Percentiles rank a stretch among this genome's conserved stretches.
phyloP scores from a whole-genome alignment of 2,113 vertebrate genomes.

The Sciurus niger region DNA sequence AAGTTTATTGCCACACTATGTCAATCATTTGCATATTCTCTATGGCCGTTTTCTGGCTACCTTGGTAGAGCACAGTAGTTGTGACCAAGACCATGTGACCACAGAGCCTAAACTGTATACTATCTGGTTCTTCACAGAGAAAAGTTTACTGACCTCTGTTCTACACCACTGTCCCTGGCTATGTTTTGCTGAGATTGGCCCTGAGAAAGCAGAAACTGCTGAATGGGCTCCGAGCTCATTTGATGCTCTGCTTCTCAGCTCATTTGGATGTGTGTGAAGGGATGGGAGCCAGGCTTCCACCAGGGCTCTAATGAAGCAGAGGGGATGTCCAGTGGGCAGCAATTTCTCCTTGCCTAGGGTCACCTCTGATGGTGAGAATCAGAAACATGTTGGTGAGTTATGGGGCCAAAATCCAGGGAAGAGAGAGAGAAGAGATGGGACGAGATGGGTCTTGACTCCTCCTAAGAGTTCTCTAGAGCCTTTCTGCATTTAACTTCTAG shows the following conservation, averaged over 20 bases:
- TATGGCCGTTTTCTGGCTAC: not conserved
- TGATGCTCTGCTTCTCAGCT: conserved; percentile 43
- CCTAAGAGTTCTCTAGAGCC: conserved; percentile 12
- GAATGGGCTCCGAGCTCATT: not conserved
- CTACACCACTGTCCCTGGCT: not conserved
- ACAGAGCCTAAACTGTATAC: not conserved
- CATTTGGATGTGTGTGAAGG: not conserved
- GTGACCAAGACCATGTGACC: not conserved
- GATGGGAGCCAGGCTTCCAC: conserved; percentile 26
- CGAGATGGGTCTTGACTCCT: not conserved
- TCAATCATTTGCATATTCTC: not conserved
- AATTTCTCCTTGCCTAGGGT: not conserved
- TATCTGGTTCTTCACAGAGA: not conserved
- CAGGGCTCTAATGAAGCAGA: conserved; percentile 58
- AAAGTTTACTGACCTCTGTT: not conserved
- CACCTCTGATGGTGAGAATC: not conserved
- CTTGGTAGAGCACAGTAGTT: not conserved
- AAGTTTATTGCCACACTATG: not conserved
- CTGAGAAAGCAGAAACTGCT: conserved; percentile 34
- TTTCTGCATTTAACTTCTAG: conserved; percentile 19
- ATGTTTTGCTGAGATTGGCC: not conserved
- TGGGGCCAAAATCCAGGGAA: not conserved
- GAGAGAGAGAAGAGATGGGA: conserved; percentile 16
- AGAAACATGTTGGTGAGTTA: not conserved
- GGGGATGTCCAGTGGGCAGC: not conserved